These are phyloP conservation scores for Holcopasites calliopsidis DNA, from an alignment of 1,140 invertebrate species.

Conservation along the genomic window DNA sequence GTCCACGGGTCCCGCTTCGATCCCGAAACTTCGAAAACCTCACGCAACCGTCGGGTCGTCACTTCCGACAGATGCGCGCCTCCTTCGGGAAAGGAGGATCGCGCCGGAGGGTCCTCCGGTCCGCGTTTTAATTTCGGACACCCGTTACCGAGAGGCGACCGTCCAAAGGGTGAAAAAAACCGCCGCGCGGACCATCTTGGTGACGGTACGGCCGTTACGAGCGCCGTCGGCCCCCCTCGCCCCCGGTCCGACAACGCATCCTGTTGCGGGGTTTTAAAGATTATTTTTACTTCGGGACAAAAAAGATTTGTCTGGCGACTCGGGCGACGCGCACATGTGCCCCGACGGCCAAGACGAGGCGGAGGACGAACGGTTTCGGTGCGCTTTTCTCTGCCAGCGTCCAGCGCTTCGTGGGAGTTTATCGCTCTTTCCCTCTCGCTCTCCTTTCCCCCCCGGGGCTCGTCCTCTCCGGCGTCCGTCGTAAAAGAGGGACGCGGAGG, in stretches of 20 bases:
- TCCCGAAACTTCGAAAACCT: too few relatives aligned
- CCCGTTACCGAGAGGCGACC: conserved; percentile 72
- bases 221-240: conserved; percentile 33
- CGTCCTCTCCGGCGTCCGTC: neutral
- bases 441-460: neutral
- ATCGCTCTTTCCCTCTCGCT: conserved; percentile 56
- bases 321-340: conserved; percentile 72
- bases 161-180: conserved; percentile 79
- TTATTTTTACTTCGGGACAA: conserved; percentile 80
- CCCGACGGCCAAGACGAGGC: conserved; percentile 29
- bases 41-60: neutral
- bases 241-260: conserved; percentile 70
- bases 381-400: conserved; percentile 60
- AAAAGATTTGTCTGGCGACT: conserved; percentile 79
- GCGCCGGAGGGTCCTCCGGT: conserved; percentile 18
- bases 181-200: conserved; percentile 70
- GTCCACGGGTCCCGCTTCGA: too few relatives aligned
- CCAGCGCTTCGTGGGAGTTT: conserved; percentile 68
- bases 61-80: conserved; percentile 55
- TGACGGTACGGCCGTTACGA: conserved; percentile 72
- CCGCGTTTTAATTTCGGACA: conserved; percentile 74
- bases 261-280: conserved; percentile 80
- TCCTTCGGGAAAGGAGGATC: neutral
- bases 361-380: conserved; percentile 53
- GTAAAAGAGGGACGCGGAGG: conserved; percentile 25